These are phyloP conservation scores for Rhyacophila evoluta DNA, from an alignment of 2,888 invertebrate species.

Conservation along the genomic window DNA sequence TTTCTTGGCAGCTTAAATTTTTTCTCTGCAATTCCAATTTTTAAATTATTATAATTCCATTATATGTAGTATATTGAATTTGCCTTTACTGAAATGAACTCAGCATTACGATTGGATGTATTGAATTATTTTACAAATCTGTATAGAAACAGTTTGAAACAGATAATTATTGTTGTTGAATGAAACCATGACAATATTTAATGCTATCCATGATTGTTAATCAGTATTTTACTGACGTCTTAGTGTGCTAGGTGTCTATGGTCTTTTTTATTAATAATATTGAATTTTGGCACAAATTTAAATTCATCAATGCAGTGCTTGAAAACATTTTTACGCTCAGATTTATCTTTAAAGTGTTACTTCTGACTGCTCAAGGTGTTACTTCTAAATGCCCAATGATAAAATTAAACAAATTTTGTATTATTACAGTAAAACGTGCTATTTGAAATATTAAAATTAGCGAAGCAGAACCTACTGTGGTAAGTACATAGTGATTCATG, in stretches of 20 bases:
- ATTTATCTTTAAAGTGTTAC: too few relatives aligned
- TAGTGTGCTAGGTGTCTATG: constrained; percentile 25
- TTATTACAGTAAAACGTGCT: too few relatives aligned
- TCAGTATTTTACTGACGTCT: background rate
- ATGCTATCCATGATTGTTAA: constrained; percentile 6
- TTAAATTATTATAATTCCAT: background rate
- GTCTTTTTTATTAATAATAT: constrained; percentile 10
- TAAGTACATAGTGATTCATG: too few relatives aligned
- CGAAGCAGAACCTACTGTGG: too few relatives aligned
- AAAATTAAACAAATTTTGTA: too few relatives aligned
- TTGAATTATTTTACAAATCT: too few relatives aligned
- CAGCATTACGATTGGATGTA: background rate
- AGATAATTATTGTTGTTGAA: background rate
- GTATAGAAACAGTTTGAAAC: background rate
- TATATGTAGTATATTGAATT: background rate
- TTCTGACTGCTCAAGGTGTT: too few relatives aligned
- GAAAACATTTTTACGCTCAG: background rate
- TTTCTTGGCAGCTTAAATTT: background rate
- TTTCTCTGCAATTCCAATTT: background rate
- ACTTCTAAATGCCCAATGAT: too few relatives aligned
- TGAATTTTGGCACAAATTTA: constrained; percentile 27
- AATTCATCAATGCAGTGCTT: background rate
- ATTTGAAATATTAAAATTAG: too few relatives aligned
- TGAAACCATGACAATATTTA: constrained; percentile 23
- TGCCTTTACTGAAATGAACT: background rate